These are phyloP conservation scores for Arctia plantaginis DNA, from an alignment of 2,888 invertebrate genomes.

Conservation along the genomic window DNA sequence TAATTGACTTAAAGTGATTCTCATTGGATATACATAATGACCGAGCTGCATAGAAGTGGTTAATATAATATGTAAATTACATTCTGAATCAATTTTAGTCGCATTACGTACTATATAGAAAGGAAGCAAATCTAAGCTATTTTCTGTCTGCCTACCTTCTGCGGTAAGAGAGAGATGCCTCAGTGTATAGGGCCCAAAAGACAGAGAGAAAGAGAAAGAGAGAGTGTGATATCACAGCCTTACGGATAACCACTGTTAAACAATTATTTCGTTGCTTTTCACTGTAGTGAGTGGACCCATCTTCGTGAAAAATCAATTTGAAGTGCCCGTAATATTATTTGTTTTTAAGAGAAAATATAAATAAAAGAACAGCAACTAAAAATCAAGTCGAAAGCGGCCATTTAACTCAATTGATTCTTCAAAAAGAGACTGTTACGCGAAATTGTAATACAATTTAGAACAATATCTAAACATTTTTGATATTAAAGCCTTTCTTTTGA, in stretches of 20 bases:
- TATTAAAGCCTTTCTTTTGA: constrained; percentile 55
- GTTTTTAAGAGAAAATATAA: not conserved
- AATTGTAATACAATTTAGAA: constrained; percentile 51
- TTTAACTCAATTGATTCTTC: constrained; percentile 31
- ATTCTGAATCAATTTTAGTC: not conserved
- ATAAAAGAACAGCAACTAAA: not conserved
- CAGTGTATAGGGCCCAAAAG: too few relatives aligned
- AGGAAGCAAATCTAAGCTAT: not conserved
- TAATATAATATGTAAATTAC: not conserved
- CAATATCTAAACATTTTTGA: constrained; percentile 53
- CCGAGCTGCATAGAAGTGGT: not conserved
- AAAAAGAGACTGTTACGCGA: constrained; percentile 32
- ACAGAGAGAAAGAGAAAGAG: too few relatives aligned
- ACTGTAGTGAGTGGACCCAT: too few relatives aligned
- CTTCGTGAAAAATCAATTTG: too few relatives aligned
- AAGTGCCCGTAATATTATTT: not conserved
- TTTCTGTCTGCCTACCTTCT: too few relatives aligned
- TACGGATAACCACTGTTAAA: too few relatives aligned
- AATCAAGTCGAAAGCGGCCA: constrained; percentile 10
- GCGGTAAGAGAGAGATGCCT: too few relatives aligned
- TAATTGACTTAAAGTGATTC: not conserved
- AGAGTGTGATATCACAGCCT: too few relatives aligned
- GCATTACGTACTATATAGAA: not conserved
- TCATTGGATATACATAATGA: not conserved
- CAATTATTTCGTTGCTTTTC: too few relatives aligned